A percentile compares a stretch with the other conserved stretches of the same genome.
phyloP scores from a whole-genome alignment of 2,113 vertebrate species.

The Microcebus murinus region DNA sequence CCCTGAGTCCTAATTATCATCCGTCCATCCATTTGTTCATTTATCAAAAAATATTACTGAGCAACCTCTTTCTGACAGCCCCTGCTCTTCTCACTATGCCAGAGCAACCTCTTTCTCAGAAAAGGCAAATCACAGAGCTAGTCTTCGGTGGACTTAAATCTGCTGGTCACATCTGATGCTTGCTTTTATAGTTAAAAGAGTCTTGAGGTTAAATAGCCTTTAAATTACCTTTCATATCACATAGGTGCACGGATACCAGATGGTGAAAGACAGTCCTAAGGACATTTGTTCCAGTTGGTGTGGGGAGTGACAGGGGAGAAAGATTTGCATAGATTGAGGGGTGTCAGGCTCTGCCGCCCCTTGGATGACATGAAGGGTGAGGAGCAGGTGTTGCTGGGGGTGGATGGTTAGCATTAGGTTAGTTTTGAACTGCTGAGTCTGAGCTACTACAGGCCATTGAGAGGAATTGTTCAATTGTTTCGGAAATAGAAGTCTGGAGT shows the following conservation, averaged over 20 bases:
- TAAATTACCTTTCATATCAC: neutral
- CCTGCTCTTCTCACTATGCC: neutral
- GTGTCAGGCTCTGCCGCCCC: neutral
- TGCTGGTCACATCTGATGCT: neutral
- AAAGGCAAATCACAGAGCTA: neutral
- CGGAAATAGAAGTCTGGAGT: neutral
- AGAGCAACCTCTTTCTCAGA: neutral
- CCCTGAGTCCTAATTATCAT: neutral
- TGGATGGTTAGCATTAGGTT: neutral
- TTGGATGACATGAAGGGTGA: neutral
- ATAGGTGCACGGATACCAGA: neutral
- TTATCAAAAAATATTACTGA: neutral
- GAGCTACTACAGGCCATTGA: neutral
- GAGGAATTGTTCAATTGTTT: neutral
- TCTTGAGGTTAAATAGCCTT: neutral
- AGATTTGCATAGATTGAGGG: neutral
- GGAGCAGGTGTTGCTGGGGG: neutral
- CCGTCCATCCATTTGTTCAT: neutral
- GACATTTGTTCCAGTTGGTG: neutral
- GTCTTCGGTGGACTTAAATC: neutral
- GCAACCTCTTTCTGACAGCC: neutral
- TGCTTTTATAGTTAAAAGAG: neutral
- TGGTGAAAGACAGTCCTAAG: neutral
- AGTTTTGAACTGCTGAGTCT: neutral
- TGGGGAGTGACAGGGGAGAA: neutral